Evolutionary conservation across 2,797 vertebrate genomes (phyloP), one percentile per base, ranked within the genome.

Genomic region (Muscicapa comitata): DNA sequence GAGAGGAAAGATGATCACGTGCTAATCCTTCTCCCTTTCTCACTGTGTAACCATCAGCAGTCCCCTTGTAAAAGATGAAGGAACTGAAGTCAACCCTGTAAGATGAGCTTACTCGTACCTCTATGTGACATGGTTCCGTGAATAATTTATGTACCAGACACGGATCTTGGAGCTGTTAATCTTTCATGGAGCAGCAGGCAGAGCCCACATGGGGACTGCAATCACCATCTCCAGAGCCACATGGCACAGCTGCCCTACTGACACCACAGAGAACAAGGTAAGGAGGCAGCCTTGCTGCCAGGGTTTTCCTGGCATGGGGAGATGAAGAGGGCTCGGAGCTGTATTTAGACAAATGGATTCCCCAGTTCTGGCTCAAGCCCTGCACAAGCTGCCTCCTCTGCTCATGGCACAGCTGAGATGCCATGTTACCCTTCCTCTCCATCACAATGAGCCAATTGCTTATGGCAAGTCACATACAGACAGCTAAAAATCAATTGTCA

Each of bases 61-160:
- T 11, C 54, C 61, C 68, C 75, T 72, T 91, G 90, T 71, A 93
- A 95, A 83, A 88, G 81, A 9, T 35, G 62, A 14, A 75, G 73
- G 61, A 88, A 28, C 68, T 29, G 72, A 68, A 90, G 66, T 80
- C 85, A 61, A 9, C 20, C 0, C 72, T 8, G 65, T 16, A 10
- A 91, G 68, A 88, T 29, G 42, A 90, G 54, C 62, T 88, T 20
- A 25, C 42, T 16, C 35, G 1, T 94, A 50, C 61, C 90, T 93
- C 57, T 40, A 35, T 45, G 72, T 91, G 94, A 93, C 95, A 95
- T 1, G 6, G 35, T 14, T 67, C 89, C 3, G 61, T 90, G 93
- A 91, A 94, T 93, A 95, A 96, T 94, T 94, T 78, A 95, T 96
- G 85, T 47, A 37, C 33, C 68, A 23, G 89, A 65, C 82, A 88